Evolutionary conservation across 2,797 vertebrate genomes (phyloP), one percentile per base, ranked within the genome.

Genomic region (Tokudaia tokunoshimensis): DNA sequence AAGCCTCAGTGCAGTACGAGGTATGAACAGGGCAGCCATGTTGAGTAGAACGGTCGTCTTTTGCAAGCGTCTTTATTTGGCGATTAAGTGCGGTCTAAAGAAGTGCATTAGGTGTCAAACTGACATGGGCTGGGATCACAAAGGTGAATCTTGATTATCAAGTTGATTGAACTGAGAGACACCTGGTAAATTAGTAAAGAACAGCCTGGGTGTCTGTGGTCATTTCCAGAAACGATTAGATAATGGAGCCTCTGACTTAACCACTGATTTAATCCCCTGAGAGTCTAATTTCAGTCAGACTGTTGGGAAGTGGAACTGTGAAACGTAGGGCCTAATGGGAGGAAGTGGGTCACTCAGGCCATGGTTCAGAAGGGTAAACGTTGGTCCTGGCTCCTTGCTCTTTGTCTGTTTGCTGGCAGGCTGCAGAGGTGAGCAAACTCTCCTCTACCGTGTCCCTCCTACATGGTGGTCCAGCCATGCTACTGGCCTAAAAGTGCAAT

Each of bases 1-100:
- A 29, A 55, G 14, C 19, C 31, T 72, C 34, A 0, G 34, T 7
- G 34, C 0, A 15, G 34, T 24, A 12, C 13, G 4, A 0, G 65
- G 47, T n/a, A 14, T 26, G 22, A n/a, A 26, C 65, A 37, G 65
- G 50, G 14, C 34, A 72, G 65, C 65, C 1, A 4, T 3, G 22
- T 72, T 26, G 34, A 10, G 22, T 17, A 20, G 7, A 29, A 37
- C 26, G 31, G 15, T 24, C 0, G 2, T 17, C 47, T 37, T n/a
- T 70, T n/a, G 7, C 20, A 37, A 17, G 2, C 5, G 47, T 41
- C 84, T 87, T 67, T 63, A 85, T 34, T 22, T 72, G 84, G 47
- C 5, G 22, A 55, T 55, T 37, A 11, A 37, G 47, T 55, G 65
- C 1, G 14, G 14, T 55, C 47, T 55, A 37, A 17, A 65, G 47